These are phyloP conservation scores for Nomada fabriciana DNA, from an alignment of 2,888 invertebrate genomes.

Conservation along the genomic window DNA sequence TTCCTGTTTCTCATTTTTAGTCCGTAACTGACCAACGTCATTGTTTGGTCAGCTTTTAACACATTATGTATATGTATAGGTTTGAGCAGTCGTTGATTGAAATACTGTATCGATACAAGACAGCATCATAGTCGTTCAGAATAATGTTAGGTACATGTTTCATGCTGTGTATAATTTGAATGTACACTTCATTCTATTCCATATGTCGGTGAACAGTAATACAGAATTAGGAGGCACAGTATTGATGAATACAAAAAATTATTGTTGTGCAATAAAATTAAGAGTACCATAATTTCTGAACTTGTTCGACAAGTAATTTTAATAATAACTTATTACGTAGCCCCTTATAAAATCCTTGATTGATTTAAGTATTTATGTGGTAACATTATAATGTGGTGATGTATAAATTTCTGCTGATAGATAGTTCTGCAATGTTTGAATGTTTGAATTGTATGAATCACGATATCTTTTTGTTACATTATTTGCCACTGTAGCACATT, in stretches of 20 bases:
- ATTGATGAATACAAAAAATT: too few relatives aligned
- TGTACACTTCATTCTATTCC: neutral
- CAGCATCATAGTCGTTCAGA: conserved; percentile 4
- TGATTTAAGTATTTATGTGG: too few relatives aligned
- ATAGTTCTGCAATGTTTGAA: neutral
- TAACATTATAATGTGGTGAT: neutral
- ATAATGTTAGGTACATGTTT: neutral
- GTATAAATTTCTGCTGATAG: neutral
- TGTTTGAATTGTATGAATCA: neutral
- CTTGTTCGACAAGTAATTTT: too few relatives aligned
- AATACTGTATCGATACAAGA: conserved; percentile 7
- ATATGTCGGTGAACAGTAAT: neutral
- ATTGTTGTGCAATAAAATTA: too few relatives aligned
- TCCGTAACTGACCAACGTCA: conserved; percentile 38
- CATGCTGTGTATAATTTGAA: neutral
- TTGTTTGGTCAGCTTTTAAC: conserved; percentile 56
- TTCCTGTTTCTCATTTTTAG: conserved; percentile 58
- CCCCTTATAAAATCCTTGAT: too few relatives aligned
- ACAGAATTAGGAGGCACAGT: too few relatives aligned
- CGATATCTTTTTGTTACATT: conserved; percentile 14
- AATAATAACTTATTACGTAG: too few relatives aligned
- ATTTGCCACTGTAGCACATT: neutral
- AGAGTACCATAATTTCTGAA: too few relatives aligned
- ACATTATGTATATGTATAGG: conserved; percentile 20
- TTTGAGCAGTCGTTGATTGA: conserved; percentile 11